These are phyloP conservation scores for Tragelaphus strepsiceros DNA, from an alignment of 2,113 vertebrate species.

Conservation along the genomic window DNA sequence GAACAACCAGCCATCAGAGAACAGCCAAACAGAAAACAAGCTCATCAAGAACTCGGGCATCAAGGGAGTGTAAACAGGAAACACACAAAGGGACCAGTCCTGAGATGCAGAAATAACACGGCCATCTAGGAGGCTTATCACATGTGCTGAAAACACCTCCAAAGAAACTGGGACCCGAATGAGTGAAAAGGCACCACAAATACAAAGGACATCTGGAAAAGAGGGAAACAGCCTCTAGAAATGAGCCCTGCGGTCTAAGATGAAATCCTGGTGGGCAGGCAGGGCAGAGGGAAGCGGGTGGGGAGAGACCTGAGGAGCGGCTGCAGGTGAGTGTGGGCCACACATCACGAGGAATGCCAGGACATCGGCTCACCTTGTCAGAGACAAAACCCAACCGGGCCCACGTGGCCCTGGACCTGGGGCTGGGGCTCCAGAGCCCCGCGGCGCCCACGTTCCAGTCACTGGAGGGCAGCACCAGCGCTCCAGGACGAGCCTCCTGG, in stretches of 20 bases:
- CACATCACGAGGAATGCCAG: background rate
- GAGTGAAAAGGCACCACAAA: background rate
- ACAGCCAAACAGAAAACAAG: background rate
- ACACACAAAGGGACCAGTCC: accelerated
- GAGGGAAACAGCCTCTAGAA: background rate
- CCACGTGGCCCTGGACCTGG: too few relatives aligned
- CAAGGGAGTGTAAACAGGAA: background rate
- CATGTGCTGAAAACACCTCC: background rate
- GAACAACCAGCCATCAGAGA: background rate
- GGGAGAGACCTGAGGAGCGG: background rate
- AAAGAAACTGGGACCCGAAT: accelerated
- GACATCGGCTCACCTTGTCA: background rate
- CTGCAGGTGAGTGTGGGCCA: too few relatives aligned
- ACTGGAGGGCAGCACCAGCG: background rate
- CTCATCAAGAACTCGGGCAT: background rate
- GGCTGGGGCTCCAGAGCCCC: background rate
- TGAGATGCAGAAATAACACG: accelerated
- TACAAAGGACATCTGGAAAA: background rate
- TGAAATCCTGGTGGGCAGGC: background rate
- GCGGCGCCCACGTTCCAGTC: background rate
- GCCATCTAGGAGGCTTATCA: background rate
- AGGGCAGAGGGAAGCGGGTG: background rate
- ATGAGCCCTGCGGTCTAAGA: background rate
- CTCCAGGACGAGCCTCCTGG: background rate
- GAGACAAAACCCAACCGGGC: accelerated